Conservation (phyloP, 2,797 vertebrate species). For the Lagodon rhomboides region DNA sequence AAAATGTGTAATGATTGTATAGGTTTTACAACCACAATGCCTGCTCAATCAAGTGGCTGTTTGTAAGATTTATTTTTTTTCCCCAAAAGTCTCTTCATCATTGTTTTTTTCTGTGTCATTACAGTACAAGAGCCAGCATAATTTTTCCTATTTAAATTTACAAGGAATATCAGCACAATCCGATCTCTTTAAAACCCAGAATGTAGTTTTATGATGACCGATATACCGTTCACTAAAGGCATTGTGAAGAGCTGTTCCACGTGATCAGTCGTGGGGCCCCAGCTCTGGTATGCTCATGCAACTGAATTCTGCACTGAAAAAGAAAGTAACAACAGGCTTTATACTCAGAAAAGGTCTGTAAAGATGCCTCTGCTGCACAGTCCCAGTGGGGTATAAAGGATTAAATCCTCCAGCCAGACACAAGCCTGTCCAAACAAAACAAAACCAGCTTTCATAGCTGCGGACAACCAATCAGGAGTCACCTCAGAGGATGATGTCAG, state of each 20-base stretch:
- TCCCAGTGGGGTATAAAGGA: slow-evolving; percentile 70
- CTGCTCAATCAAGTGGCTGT: neutral
- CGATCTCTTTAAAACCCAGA: neutral
- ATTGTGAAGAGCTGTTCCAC: slow-evolving; percentile 45
- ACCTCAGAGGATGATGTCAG: slow-evolving; percentile 68
- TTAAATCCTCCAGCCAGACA: slow-evolving; percentile 78
- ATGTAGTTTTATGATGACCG: neutral
- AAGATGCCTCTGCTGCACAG: slow-evolving; percentile 69
- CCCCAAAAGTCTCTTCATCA: neutral
- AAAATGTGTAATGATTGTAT: neutral
- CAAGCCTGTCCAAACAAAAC: slow-evolving; percentile 68
- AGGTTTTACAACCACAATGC: neutral
- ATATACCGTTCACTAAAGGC: neutral
- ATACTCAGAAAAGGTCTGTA: slow-evolving; percentile 66
- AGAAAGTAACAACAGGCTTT: slow-evolving; percentile 70
- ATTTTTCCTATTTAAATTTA: neutral
- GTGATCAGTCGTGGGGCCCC: slow-evolving; percentile 37
- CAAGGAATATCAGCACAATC: neutral
- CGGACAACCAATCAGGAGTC: slow-evolving; percentile 63
- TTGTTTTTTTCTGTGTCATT: neutral
- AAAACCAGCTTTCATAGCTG: slow-evolving; percentile 75
- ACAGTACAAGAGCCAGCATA: neutral
- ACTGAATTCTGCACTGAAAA: slow-evolving; percentile 59
- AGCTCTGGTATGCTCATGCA: slow-evolving; percentile 51
- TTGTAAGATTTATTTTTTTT: neutral